Evolutionary conservation across 1,140 invertebrate genomes (phyloP).

Genomic region (Pseudachorutes palmiensis): DNA sequence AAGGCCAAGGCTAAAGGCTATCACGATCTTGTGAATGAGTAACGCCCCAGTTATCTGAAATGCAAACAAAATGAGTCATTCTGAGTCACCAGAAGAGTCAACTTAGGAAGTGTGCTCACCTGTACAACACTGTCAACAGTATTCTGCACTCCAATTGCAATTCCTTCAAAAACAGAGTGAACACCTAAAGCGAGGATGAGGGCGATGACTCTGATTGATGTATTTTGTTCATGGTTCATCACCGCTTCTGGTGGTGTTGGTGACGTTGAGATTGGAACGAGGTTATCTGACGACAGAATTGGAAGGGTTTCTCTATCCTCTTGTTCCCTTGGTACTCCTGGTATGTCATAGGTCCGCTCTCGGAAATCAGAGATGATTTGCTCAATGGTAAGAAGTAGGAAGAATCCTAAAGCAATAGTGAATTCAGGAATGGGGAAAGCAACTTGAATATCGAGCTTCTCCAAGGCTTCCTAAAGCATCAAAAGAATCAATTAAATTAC

Average conservation of each 20-base stretch:
- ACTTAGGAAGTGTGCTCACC: constrained; percentile 36
- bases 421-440: constrained; percentile 52
- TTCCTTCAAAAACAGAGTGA: constrained; percentile 53
- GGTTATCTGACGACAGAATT: constrained; percentile 12
- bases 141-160: constrained; percentile 52
- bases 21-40: constrained; percentile 53
- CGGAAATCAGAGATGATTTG: constrained; percentile 48
- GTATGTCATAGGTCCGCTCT: constrained; percentile 37
- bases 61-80: constrained; percentile 1
- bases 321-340: background rate
- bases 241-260: constrained; percentile 21
- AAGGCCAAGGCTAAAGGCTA: constrained; percentile 55
- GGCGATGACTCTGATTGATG: constrained; percentile 28
- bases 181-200: constrained; percentile 46
- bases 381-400: constrained; percentile 53
- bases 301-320: constrained; percentile 16
- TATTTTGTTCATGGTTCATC: constrained; percentile 31
- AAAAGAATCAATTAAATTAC: no score
- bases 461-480: constrained; percentile 25
- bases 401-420: constrained; percentile 50
- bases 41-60: constrained; percentile 50
- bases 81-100: background rate
- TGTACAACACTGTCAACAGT: constrained; percentile 43
- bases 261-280: background rate
- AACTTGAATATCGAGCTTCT: constrained; percentile 38